Evolutionary conservation across 2,888 invertebrate species (phyloP).

Genomic region (Sylvicola fuscatus): DNA sequence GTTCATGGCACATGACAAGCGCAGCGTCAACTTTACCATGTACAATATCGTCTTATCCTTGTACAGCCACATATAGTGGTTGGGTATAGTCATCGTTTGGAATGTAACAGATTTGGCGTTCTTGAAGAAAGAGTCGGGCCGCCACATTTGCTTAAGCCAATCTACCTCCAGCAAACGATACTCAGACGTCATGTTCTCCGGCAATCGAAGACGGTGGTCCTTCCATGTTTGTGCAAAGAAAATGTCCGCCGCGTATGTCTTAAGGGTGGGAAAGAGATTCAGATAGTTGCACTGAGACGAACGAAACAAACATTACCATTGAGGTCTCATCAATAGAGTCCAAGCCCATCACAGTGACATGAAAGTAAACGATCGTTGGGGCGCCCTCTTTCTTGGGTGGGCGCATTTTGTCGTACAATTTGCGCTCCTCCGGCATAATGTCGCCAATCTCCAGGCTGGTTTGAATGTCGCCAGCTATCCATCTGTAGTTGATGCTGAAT

Average conservation of each 20-base stretch:
- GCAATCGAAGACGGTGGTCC: conserved; percentile 63
- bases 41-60: conserved; percentile 70
- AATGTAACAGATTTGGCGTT: conserved; percentile 86
- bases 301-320: conserved; percentile 41
- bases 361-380: conserved; percentile 74
- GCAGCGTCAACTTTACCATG: conserved; percentile 76
- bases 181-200: conserved; percentile 84
- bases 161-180: conserved; percentile 73
- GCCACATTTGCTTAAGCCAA: conserved; percentile 85
- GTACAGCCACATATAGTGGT: conserved; percentile 83
- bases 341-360: conserved; percentile 85
- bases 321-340: conserved; percentile 92
- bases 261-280: no score
- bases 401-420: conserved; percentile 80
- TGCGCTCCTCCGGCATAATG: conserved; percentile 67
- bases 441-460: conserved; percentile 63
- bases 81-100: conserved; percentile 88
- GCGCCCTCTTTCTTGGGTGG: conserved; percentile 79
- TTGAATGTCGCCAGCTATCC: conserved; percentile 4
- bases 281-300: not conserved
- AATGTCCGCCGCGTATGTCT: conserved; percentile 81
- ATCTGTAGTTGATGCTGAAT: no score
- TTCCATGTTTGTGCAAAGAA: conserved; percentile 91
- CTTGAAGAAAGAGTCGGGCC: conserved; percentile 85
- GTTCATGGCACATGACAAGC: conserved; percentile 84